Percentiles rank a stretch among this genome's conserved stretches.
These are phyloP conservation scores for Ellobium chinense DNA, from an alignment of 2,888 invertebrate species.

Conservation along the genomic window DNA sequence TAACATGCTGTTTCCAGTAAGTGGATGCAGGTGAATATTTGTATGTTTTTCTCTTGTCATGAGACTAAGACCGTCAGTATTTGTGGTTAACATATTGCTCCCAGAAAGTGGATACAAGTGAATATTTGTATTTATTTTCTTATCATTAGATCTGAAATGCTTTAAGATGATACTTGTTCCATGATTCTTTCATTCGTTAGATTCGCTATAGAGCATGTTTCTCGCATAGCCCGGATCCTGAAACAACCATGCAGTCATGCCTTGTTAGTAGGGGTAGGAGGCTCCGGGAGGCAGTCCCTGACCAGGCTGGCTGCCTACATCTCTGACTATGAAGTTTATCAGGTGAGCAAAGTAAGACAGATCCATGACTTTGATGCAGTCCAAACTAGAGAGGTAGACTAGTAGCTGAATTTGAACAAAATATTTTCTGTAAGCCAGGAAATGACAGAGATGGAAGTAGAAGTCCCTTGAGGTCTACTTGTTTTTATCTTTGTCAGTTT, in stretches of 20 bases:
- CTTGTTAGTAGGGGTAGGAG: slow-evolving; percentile 93
- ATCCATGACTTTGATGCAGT: not conserved
- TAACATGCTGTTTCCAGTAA: too few relatives aligned
- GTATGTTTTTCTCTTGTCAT: too few relatives aligned
- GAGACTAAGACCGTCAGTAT: not conserved
- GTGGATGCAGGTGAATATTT: too few relatives aligned
- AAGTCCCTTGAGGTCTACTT: not conserved
- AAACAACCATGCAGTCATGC: slow-evolving; percentile 95
- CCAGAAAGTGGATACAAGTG: not conserved
- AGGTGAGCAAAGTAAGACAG: slow-evolving; percentile 81
- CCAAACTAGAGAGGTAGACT: not conserved
- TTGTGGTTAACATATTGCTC: not conserved
- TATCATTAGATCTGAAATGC: not conserved
- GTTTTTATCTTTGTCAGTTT: not conserved
- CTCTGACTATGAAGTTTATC: slow-evolving; percentile 93
- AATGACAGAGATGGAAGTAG: not conserved
- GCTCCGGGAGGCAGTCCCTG: slow-evolving; percentile 94
- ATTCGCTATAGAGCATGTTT: slow-evolving; percentile 82
- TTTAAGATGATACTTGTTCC: not conserved
- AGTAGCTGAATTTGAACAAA: not conserved
- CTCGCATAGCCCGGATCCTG: slow-evolving; percentile 85
- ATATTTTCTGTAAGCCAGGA: not conserved
- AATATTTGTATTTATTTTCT: too few relatives aligned
- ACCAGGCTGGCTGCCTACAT: slow-evolving; percentile 94
- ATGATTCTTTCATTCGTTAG: slow-evolving; percentile 77